phyloP scores from a whole-genome alignment of 2,797 vertebrate species.

The Parambassis ranga region DNA sequence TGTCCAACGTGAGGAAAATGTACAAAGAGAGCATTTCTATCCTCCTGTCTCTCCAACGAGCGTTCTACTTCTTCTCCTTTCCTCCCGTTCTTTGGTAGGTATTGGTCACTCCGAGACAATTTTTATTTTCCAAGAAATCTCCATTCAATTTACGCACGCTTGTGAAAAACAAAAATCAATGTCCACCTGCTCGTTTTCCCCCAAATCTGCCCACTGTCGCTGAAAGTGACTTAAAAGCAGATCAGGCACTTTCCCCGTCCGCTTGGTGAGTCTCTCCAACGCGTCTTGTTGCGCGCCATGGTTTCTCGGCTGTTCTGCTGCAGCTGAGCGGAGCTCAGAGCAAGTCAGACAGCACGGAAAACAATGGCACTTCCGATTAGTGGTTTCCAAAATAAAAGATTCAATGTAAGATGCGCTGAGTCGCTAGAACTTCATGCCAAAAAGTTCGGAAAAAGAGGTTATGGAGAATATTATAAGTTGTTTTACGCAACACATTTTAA shows the following conservation, averaged over 20 bases:
- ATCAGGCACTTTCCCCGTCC: constrained; percentile 31
- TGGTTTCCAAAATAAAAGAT: constrained; percentile 48
- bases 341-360: neutral
- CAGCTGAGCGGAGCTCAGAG: constrained; percentile 24
- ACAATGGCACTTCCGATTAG: constrained; percentile 17
- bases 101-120: constrained; percentile 29
- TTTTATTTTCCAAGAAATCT: constrained; percentile 21
- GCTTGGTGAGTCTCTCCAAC: constrained; percentile 44
- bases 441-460: no score
- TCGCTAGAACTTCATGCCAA: no score
- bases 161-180: neutral
- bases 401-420: no score
- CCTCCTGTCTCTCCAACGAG: neutral
- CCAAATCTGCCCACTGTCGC: neutral
- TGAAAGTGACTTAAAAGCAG: constrained; percentile 28
- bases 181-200: constrained; percentile 7
- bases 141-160: constrained; percentile 41
- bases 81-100: constrained; percentile 21
- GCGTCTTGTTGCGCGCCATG: constrained; percentile 73
- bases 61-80: constrained; percentile 4
- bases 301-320: constrained; percentile 49
- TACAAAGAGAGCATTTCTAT: constrained; percentile 5
- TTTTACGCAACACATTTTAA: no score
- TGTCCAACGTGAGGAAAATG: neutral
- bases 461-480: no score